Evolutionary conservation across 2,113 vertebrate genomes (phyloP).

Genomic region (Jacana jacana): DNA sequence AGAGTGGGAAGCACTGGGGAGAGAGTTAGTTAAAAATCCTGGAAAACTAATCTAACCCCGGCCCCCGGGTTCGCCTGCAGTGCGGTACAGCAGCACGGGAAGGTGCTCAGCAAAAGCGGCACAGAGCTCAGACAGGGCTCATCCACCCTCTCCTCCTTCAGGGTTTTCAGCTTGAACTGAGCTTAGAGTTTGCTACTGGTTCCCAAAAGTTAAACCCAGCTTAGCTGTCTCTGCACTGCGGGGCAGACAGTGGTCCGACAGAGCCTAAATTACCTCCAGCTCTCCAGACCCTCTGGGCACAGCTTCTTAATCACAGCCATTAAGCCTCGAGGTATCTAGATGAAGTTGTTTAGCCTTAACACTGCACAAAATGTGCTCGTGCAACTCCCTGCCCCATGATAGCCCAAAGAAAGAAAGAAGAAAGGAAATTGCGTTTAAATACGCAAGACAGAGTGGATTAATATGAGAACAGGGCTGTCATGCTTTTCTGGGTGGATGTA

Average conservation of each 20-base stretch:
- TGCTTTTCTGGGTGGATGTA: background rate
- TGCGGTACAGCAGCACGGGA: background rate
- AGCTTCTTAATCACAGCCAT: background rate
- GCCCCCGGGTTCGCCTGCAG: background rate
- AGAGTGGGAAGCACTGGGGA: background rate
- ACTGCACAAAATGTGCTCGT: fast-evolving
- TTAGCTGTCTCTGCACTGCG: fast-evolving
- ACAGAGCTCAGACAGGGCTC: background rate
- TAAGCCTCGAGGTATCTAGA: background rate
- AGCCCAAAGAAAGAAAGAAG: background rate
- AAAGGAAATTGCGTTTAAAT: background rate
- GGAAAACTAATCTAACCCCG: background rate
- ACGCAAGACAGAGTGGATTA: background rate
- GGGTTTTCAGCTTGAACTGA: background rate
- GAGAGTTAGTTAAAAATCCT: background rate
- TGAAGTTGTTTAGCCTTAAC: background rate
- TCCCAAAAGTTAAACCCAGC: background rate
- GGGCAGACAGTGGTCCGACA: background rate
- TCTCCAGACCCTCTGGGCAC: background rate
- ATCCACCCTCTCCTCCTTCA: background rate
- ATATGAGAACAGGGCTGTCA: background rate
- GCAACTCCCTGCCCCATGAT: background rate
- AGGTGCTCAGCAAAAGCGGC: background rate
- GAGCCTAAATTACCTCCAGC: background rate
- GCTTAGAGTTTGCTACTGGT: background rate